phyloP scores from a whole-genome alignment of 2,797 vertebrate species.

The Microchirus variegatus region DNA sequence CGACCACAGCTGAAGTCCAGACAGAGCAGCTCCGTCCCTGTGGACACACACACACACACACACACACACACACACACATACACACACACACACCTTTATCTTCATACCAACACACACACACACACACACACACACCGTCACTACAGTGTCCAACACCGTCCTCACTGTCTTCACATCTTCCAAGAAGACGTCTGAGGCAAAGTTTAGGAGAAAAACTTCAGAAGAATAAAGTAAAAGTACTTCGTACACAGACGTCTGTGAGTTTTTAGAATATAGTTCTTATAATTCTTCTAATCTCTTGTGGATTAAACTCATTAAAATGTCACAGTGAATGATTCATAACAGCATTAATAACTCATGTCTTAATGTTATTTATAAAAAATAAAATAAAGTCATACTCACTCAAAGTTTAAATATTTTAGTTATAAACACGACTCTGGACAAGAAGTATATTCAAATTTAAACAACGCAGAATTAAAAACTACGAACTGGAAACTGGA shows the following conservation, averaged over 20 bases:
- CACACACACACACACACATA: neutral
- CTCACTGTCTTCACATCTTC: constrained; percentile 38
- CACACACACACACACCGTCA: neutral
- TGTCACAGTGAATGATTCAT: too few species aligned
- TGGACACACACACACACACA: constrained; percentile 44
- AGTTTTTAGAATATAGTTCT: neutral
- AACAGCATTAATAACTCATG: too few species aligned
- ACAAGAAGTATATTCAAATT: too few species aligned
- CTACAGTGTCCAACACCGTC: constrained; percentile 43
- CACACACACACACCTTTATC: constrained; percentile 58
- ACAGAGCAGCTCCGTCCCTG: constrained; percentile 59
- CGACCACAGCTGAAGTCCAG: constrained; percentile 64
- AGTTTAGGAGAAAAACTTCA: constrained; percentile 26
- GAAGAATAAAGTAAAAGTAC: neutral
- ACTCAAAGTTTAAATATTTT: too few species aligned
- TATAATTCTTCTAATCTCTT: neutral
- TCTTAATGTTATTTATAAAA: too few species aligned
- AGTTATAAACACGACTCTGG: too few species aligned
- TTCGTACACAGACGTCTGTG: neutral
- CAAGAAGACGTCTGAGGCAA: constrained; percentile 16
- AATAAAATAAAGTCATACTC: too few species aligned
- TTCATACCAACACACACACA: constrained; percentile 45
- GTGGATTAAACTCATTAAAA: neutral
- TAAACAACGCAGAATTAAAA: too few species aligned
- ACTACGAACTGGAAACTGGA: too few species aligned